Evolutionary conservation across 2,888 invertebrate species (phyloP).

Genomic region (Drosophila subquinaria): DNA sequence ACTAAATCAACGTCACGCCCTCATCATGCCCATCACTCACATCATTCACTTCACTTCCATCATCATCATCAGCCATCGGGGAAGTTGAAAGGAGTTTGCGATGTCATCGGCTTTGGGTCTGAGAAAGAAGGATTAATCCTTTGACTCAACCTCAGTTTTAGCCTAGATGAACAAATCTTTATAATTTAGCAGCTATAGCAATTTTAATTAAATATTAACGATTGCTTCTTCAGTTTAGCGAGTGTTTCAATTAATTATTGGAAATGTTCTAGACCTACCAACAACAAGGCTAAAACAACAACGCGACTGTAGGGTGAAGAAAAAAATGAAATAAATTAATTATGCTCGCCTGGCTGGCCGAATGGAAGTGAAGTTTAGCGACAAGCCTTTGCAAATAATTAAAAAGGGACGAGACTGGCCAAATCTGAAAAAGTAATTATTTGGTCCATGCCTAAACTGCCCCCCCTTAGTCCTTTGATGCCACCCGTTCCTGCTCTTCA

Average conservation of each 20-base stretch:
- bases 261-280: slow-evolving; percentile 42
- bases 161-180: slow-evolving; percentile 16
- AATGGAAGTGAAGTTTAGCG: slow-evolving; percentile 49
- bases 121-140: slow-evolving; percentile 36
- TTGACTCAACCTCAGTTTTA: slow-evolving; percentile 6
- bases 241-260: slow-evolving; percentile 73
- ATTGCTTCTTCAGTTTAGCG: slow-evolving; percentile 16
- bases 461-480: background rate
- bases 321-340: slow-evolving; percentile 74
- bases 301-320: slow-evolving; percentile 5
- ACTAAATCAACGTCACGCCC: slow-evolving; percentile 48
- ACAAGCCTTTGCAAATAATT: slow-evolving; percentile 75
- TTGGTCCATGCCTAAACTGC: slow-evolving; percentile 37
- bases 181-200: slow-evolving; percentile 15
- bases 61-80: slow-evolving; percentile 15
- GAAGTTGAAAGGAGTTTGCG: slow-evolving; percentile 43
- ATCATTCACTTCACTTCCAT: slow-evolving; percentile 20
- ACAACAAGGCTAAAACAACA: slow-evolving; percentile 20
- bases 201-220: slow-evolving; percentile 56
- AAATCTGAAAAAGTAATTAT: slow-evolving; percentile 79
- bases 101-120: slow-evolving; percentile 40
- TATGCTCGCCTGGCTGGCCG: slow-evolving; percentile 59
- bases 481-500: background rate
- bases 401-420: slow-evolving; percentile 70
- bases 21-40: slow-evolving; percentile 11